These are phyloP conservation scores for Lithobates pipiens DNA, from an alignment of 2,797 vertebrate species.

Conservation along the genomic window DNA sequence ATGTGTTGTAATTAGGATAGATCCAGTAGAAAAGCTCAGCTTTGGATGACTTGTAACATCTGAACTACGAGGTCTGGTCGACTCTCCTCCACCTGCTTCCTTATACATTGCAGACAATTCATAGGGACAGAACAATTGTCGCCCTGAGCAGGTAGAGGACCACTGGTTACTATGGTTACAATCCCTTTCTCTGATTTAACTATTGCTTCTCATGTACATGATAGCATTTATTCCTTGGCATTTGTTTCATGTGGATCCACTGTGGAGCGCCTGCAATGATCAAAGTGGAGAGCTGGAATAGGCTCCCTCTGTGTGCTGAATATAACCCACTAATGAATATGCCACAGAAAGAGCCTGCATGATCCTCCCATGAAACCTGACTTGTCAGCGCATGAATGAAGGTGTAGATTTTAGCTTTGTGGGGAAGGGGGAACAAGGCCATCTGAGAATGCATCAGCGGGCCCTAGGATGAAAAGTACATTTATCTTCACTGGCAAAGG, in stretches of 20 bases:
- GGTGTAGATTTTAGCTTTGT: constrained; percentile 27
- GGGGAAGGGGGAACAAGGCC: constrained; percentile 12
- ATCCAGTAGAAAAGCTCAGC: not conserved
- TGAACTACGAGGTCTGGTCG: constrained; percentile 19
- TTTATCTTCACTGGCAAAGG: constrained; percentile 26
- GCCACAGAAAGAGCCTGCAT: constrained; percentile 15
- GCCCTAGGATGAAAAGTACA: constrained; percentile 26
- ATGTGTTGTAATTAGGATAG: constrained; percentile 30
- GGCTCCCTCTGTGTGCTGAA: constrained; percentile 36
- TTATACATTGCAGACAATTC: constrained; percentile 44
- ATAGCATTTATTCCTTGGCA: constrained; percentile 47
- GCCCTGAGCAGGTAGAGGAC: constrained; percentile 34
- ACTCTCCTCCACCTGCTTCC: constrained; percentile 26
- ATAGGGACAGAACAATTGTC: constrained; percentile 43
- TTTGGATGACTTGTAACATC: constrained; percentile 23
- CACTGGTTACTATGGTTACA: constrained; percentile 57
- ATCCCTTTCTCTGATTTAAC: constrained; percentile 47
- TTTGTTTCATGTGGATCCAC: constrained; percentile 48
- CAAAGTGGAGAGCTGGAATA: constrained; percentile 39
- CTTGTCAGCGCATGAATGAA: constrained; percentile 27
- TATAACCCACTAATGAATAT: constrained; percentile 43
- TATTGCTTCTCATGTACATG: constrained; percentile 53
- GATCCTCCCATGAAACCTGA: constrained; percentile 14
- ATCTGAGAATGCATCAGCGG: constrained; percentile 24
- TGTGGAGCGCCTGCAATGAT: constrained; percentile 50